Base-by-base conservation (phyloP, 2,888 invertebrate species). In the Troilus luridus region DNA sequence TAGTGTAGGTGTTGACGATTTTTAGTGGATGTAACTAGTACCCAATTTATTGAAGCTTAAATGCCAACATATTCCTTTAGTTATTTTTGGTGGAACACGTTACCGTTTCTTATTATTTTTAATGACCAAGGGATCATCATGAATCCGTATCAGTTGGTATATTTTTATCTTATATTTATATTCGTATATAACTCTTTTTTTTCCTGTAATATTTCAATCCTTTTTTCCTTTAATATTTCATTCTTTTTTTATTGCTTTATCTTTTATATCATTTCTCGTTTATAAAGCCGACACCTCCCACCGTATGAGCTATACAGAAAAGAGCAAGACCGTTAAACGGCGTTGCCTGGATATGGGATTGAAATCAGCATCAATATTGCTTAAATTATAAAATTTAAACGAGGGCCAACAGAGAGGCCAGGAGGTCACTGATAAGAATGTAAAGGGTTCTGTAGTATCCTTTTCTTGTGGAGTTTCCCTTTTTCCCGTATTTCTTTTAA, bases 381-480 rank as follows among this genome's bases (percentile, higher is more conserved):
- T 56, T 12, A 7, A 21, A 21, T 58, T 85, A 58, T 85, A 85
- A 85, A 85, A 56, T 85, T 85, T 85, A 85, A 85, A 85, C n/a
- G 3, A 85, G 56, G 85, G 5, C 85, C 85, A n/a, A 58, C n/a
- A 85, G n/a, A 56, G 56, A 85, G 85, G 85, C 56, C 54, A 85
- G n/a, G n/a, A 0, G 56, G 21, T 6, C n/a, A 9, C 85, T 56
- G 85, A 85, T 85, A 85, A 56, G 85, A 85, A 85, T 85, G 56
- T 56, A 85, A 85, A 85, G n/a, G 56, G 21, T n/a, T 11, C 85
- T 3, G 14, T 41, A 56, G 10, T n/a, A 12, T 56, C 21, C 56
- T 12, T 12, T 54, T n/a, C 56, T 85, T 56, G 14, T 77, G 27
- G 11, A 19, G 21, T 56, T 9, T 0, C 81, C 54, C 85, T 85